A percentile compares a stretch with the other conserved stretches of the same genome.
phyloP scores from a whole-genome alignment of 2,888 invertebrate species.

The Blera fallax region DNA sequence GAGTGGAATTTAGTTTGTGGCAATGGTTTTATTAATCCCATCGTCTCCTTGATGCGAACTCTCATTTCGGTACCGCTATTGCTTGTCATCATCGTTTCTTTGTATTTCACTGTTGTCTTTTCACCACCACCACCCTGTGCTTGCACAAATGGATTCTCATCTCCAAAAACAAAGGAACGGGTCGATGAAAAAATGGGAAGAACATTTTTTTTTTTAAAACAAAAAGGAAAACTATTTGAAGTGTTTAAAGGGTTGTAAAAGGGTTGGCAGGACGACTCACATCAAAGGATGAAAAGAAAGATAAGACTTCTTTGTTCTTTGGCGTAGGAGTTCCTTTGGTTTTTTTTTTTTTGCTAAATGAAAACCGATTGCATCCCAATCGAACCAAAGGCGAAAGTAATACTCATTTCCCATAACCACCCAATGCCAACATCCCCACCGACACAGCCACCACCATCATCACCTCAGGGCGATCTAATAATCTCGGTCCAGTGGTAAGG shows the following conservation, averaged over 20 bases:
- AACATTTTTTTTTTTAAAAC: neutral
- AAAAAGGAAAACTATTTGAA: constrained; percentile 15
- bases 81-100: neutral
- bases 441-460: neutral
- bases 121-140: neutral
- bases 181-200: neutral
- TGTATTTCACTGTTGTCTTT: neutral
- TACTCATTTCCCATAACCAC: neutral
- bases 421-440: neutral
- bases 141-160: constrained; percentile 1
- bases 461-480: constrained; percentile 50
- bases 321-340: neutral
- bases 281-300: neutral
- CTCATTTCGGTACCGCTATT: neutral
- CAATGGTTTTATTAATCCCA: constrained; percentile 38
- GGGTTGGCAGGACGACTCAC: neutral
- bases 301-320: constrained; percentile 48
- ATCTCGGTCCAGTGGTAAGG: constrained; percentile 60
- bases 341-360: neutral
- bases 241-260: neutral
- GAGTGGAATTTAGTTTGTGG: constrained; percentile 1
- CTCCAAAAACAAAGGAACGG: constrained; percentile 28
- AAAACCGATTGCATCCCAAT: constrained; percentile 58
- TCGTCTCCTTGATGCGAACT: neutral
- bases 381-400: constrained; percentile 35